Percentiles rank a stretch among this genome's conserved stretches.
Evolutionary conservation across 2,888 invertebrate species (phyloP).

Genomic region (Dynastes tityus): DNA sequence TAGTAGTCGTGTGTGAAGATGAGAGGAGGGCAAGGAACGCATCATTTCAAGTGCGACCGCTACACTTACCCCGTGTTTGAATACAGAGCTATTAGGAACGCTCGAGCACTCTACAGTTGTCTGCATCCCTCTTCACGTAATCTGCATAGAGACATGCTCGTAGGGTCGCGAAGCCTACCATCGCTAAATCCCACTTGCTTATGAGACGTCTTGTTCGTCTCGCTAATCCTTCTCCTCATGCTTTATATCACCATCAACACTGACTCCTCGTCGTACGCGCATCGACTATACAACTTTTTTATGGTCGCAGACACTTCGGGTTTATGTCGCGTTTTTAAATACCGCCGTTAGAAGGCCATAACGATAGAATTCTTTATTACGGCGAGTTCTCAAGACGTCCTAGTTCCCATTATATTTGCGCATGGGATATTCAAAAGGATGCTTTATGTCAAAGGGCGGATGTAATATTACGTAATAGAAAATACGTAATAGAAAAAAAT

Average conservation of each 20-base stretch:
- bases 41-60: conserved; percentile 48
- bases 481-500: background rate
- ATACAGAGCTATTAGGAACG: conserved; percentile 60
- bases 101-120: conserved; percentile 56
- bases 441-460: conserved; percentile 13
- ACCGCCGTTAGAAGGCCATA: conserved; percentile 41
- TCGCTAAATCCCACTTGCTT: conserved; percentile 52
- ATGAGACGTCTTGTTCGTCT: conserved; percentile 30
- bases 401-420: conserved; percentile 35
- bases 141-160: conserved; percentile 58
- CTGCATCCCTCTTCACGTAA: conserved; percentile 63
- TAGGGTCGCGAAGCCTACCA: conserved; percentile 39
- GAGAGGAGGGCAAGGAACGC: conserved; percentile 24
- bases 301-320: conserved; percentile 20
- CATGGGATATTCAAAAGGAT: conserved; percentile 33
- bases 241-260: conserved; percentile 28
- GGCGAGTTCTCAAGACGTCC: conserved; percentile 30
- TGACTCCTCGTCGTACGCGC: background rate
- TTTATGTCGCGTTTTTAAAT: conserved; percentile 35
- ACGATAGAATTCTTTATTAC: conserved; percentile 46
- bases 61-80: conserved; percentile 56
- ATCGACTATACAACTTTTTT: conserved; percentile 35
- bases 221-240: conserved; percentile 22
- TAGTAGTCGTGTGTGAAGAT: background rate
- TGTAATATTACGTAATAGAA: conserved; percentile 31